Evolutionary conservation across 2,113 vertebrate species (phyloP).

Genomic region (Dasyurus viverrinus): DNA sequence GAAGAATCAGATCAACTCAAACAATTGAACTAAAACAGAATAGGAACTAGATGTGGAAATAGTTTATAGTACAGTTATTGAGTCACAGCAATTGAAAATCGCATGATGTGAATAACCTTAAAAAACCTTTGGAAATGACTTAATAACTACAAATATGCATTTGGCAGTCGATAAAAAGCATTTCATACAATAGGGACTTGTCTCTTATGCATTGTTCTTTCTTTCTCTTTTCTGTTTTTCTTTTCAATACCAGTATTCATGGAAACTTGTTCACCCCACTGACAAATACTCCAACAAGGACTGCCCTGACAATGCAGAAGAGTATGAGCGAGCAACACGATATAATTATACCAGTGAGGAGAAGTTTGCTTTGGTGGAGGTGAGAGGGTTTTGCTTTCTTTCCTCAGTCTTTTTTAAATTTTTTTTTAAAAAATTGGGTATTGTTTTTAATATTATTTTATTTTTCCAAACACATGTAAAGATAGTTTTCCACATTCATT

Average conservation of each 20-base stretch:
- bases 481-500: no score
- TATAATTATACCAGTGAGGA: conserved; percentile 94
- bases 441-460: no score
- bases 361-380: conserved; percentile 94
- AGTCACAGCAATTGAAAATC: neutral
- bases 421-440: no score
- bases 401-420: neutral
- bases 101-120: neutral
- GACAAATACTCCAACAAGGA: conserved; percentile 95
- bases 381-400: conserved; percentile 59
- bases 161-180: neutral
- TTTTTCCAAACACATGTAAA: no score
- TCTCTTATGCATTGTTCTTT: conserved; percentile 3
- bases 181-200: neutral
- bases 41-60: neutral
- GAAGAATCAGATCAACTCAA: neutral
- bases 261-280: conserved; percentile 93
- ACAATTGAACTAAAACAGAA: neutral
- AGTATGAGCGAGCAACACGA: conserved; percentile 92
- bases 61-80: neutral
- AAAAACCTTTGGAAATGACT: neutral
- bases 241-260: conserved; percentile 85
- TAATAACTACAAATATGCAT: conserved; percentile 27
- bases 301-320: conserved; percentile 92
- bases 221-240: neutral